Evolutionary conservation across 2,113 vertebrate species (phyloP), one percentile per base, ranked within the genome.

Genomic region (Triplophysa rosa): DNA sequence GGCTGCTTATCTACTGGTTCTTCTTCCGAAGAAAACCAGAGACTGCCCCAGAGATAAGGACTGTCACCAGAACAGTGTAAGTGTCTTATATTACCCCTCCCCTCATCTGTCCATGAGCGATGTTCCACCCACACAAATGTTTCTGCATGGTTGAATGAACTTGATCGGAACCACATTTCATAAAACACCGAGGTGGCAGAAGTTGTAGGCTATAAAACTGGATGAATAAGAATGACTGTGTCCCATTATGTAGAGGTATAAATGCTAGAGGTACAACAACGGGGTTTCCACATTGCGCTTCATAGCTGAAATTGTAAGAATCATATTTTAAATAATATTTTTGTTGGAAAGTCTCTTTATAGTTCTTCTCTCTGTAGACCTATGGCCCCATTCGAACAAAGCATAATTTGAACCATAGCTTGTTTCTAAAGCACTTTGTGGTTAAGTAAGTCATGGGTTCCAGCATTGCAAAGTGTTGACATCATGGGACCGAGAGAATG

Each of bases 1-100:
- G 93, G 0, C 82, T 94, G 14, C 76, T 94, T 0, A 93, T 92
- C 26, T 95, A 95, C 87, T 95, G 91, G 92, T 90, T 94, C 81
- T 83, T 94, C 85, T 93, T 92, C 79, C 90, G 91, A 69, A 93
- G 93, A 90, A 94, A 92, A 78, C 8, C 56, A 14, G 93, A 93
- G 80, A 90, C 93, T 4, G 88, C 92, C 23, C 90, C 91, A 0
- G 93, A 94, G 8, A 89, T 95, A 67, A 91, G 84, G 83, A 93
- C 88, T 83, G 89, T 93, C 2, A 89, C 88, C 0, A 0, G 87
- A 0, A 0, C 89, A 42, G 76, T 67, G 89, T 90, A 84, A 88
- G 89, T 65, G n/a, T 23, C 29, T 56, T 13, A 13, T 21, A 47
- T 40, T 3, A 42, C 23, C 7, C 11, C 29, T 59, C 21, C 29